phyloP scores from a whole-genome alignment of 2,113 vertebrate species.

The Nyctereutes procyonoides region DNA sequence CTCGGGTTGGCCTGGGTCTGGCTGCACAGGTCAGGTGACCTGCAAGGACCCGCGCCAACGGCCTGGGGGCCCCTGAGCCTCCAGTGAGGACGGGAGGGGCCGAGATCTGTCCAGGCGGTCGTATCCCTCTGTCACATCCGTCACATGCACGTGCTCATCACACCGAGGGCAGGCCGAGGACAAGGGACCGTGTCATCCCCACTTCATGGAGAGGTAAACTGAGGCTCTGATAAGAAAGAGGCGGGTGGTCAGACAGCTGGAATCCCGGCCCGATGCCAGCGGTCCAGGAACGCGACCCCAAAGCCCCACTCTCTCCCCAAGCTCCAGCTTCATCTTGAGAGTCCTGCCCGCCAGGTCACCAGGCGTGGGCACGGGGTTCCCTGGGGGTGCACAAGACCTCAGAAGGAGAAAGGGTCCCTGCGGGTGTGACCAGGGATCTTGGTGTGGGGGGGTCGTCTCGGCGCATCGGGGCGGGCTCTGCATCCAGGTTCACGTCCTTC shows the following conservation, averaged over 20 bases:
- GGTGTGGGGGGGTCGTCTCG: accelerated
- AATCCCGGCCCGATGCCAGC: accelerated
- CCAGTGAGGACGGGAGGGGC: accelerated
- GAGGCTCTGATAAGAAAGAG: background rate
- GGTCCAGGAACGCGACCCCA: accelerated
- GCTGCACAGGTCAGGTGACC: too few species aligned
- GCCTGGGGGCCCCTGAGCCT: accelerated
- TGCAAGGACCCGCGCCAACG: accelerated
- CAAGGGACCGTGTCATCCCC: accelerated
- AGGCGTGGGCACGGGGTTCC: accelerated
- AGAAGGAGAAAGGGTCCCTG: background rate
- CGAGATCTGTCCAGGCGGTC: too few species aligned
- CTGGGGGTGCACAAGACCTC: accelerated
- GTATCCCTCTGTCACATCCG: accelerated
- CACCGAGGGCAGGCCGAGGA: background rate
- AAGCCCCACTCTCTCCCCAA: accelerated
- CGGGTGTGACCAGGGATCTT: background rate
- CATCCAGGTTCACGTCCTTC: background rate
- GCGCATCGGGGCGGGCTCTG: background rate
- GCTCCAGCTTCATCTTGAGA: background rate
- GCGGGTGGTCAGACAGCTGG: background rate
- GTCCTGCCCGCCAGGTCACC: background rate
- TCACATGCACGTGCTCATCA: accelerated
- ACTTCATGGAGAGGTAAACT: accelerated
- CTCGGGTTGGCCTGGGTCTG: background rate